Conservation (phyloP, 2,888 invertebrate genomes). For the Ochropleura plecta region DNA sequence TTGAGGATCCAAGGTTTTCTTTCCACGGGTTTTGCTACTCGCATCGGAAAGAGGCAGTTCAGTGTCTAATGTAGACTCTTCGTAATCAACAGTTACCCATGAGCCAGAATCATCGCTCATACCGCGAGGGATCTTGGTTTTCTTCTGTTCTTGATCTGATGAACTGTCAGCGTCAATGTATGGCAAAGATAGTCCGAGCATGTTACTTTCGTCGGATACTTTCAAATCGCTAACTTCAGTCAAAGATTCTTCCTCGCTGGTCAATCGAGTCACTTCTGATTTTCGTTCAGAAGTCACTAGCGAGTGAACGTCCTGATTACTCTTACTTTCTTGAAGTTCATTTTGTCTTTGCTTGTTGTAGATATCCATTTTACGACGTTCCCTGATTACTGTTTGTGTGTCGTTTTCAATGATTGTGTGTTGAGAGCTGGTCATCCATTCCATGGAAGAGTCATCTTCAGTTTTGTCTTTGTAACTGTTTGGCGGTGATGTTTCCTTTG, state of each 20-base stretch:
- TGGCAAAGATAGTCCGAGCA: slow-evolving; percentile 87
- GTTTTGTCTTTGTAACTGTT: slow-evolving; percentile 85
- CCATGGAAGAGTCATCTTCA: slow-evolving; percentile 87
- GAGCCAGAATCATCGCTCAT: slow-evolving; percentile 93
- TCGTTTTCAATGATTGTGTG: slow-evolving; percentile 88
- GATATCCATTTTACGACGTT: slow-evolving; percentile 91
- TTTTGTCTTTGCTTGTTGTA: slow-evolving; percentile 90
- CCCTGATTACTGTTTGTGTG: slow-evolving; percentile 91
- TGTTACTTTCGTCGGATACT: slow-evolving; percentile 87
- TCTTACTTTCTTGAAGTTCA: slow-evolving; percentile 84
- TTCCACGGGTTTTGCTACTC: slow-evolving; percentile 74
- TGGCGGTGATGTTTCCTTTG: slow-evolving; percentile 80
- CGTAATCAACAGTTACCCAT: slow-evolving; percentile 92
- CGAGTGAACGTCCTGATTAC: slow-evolving; percentile 81
- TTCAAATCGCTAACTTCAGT: slow-evolving; percentile 92
- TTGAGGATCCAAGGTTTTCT: slow-evolving; percentile 87
- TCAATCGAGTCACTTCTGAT: slow-evolving; percentile 88
- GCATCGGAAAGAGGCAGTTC: slow-evolving; percentile 90
- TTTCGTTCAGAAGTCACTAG: slow-evolving; percentile 82
- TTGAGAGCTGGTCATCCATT: slow-evolving; percentile 87
- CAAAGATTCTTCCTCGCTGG: slow-evolving; percentile 93
- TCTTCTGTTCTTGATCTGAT: slow-evolving; percentile 86
- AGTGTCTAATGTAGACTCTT: slow-evolving; percentile 91
- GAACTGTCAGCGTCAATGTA: slow-evolving; percentile 90
- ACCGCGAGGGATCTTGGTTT: slow-evolving; percentile 83